Evolutionary conservation across 2,113 vertebrate genomes (phyloP).

Genomic region (Platanista minor): DNA sequence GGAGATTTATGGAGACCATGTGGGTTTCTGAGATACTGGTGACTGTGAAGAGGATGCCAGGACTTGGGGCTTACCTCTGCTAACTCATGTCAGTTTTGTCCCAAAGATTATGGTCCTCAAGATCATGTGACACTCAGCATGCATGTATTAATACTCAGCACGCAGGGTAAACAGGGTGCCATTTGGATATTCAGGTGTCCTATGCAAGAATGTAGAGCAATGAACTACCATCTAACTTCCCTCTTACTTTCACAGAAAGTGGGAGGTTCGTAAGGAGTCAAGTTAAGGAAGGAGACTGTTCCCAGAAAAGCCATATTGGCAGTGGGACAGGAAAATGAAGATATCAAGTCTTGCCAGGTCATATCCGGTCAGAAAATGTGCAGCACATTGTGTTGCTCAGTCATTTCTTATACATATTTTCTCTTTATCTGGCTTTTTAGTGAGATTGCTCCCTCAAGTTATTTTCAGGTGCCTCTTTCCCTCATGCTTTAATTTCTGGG

Average conservation of each 20-base stretch:
- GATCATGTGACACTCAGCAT: rapidly evolving
- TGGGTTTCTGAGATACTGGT: neutral
- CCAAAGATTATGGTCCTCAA: neutral
- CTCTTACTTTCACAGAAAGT: neutral
- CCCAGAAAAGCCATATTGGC: neutral
- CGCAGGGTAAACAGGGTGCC: neutral
- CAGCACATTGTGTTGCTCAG: rapidly evolving
- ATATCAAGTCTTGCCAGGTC: neutral
- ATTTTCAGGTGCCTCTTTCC: neutral
- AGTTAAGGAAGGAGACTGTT: neutral
- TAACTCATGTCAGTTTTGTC: neutral
- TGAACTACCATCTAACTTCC: neutral
- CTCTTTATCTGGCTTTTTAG: neutral
- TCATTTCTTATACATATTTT: neutral
- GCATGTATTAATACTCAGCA: neutral
- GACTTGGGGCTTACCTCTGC: neutral
- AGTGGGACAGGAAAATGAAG: neutral
- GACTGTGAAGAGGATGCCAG: neutral
- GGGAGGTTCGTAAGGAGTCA: neutral
- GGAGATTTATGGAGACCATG: rapidly evolving
- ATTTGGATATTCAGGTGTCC: neutral
- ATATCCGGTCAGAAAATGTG: neutral
- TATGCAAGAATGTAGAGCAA: neutral
- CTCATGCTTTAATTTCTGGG: neutral
- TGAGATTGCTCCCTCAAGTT: neutral